Evolutionary conservation across 2,888 invertebrate genomes (phyloP).

Genomic region (Eurytoma adleriae): DNA sequence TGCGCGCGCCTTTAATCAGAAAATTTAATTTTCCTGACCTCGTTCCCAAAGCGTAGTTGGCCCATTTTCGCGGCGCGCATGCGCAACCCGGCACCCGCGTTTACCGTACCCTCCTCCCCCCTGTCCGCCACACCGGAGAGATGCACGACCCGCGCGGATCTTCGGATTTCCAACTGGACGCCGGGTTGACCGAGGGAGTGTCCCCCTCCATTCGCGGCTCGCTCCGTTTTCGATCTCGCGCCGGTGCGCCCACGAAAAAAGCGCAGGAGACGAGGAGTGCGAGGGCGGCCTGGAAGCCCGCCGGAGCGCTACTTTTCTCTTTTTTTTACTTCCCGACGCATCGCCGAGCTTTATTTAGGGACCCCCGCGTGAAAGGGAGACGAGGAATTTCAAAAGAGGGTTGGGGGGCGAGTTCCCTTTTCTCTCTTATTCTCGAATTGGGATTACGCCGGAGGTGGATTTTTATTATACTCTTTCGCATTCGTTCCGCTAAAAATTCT

Average conservation of each 20-base stretch:
- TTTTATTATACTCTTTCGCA: no score
- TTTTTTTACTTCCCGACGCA: not conserved
- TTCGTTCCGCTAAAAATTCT: no score
- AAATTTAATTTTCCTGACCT: conserved; percentile 75
- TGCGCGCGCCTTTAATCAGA: conserved; percentile 69
- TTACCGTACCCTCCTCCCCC: conserved; percentile 16
- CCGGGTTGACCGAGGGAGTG: no score
- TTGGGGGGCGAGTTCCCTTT: no score
- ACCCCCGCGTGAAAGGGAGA: no score
- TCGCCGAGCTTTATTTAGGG: not conserved
- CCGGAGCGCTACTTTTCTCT: not conserved
- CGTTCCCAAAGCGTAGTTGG: conserved; percentile 71
- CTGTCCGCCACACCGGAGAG: not conserved
- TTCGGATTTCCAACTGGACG: not conserved
- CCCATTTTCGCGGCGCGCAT: conserved; percentile 69
- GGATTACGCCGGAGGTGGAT: no score
- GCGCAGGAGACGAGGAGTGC: not conserved
- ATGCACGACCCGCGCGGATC: not conserved
- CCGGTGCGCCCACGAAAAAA: not conserved
- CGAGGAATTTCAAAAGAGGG: no score
- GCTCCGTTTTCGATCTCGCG: conserved; percentile 8
- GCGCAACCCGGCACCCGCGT: conserved; percentile 26
- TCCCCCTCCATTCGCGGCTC: no score
- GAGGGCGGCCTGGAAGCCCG: not conserved
- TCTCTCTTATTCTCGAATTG: no score